phyloP scores from a whole-genome alignment of 2,888 invertebrate species.

The Ariolimax columbianus region DNA sequence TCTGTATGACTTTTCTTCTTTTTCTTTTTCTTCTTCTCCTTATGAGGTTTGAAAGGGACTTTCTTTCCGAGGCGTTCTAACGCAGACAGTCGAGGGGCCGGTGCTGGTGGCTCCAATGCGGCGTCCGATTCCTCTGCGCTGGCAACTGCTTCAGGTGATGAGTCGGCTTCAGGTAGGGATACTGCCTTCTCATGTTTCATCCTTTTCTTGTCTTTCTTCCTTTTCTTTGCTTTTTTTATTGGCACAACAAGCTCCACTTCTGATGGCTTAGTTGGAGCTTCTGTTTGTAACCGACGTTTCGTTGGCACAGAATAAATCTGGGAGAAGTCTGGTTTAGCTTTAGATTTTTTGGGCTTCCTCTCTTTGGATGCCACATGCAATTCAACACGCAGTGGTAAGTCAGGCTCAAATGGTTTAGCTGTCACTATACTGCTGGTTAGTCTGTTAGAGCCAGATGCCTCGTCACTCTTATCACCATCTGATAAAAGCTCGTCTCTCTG shows the following conservation, averaged over 20 bases:
- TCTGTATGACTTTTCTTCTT: conserved; percentile 45
- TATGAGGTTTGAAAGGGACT: conserved; percentile 35
- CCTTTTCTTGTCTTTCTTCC: conserved; percentile 48
- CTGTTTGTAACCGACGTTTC: conserved; percentile 24
- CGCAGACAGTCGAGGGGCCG: conserved; percentile 53
- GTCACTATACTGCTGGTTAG: conserved; percentile 42
- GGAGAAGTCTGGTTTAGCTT: conserved; percentile 44
- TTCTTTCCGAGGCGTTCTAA: conserved; percentile 62
- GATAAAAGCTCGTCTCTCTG: not conserved
- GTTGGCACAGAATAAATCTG: conserved; percentile 48
- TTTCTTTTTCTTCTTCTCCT: conserved; percentile 46
- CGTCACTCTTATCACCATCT: conserved; percentile 32
- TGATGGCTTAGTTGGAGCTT: not conserved
- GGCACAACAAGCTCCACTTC: not conserved
- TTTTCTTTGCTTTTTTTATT: conserved; percentile 44
- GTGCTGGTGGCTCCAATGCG: conserved; percentile 15
- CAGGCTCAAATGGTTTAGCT: conserved; percentile 29
- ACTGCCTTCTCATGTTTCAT: conserved; percentile 4
- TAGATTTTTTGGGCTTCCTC: conserved; percentile 36
- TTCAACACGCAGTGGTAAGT: conserved; percentile 40
- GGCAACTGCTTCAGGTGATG: conserved; percentile 29
- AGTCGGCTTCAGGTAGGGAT: conserved; percentile 3
- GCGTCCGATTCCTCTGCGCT: conserved; percentile 30
- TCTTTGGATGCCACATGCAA: conserved; percentile 24
- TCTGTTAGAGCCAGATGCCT: not conserved